Base-by-base conservation (phyloP, 2,797 vertebrate species). In the Enteromius radiatus region DNA sequence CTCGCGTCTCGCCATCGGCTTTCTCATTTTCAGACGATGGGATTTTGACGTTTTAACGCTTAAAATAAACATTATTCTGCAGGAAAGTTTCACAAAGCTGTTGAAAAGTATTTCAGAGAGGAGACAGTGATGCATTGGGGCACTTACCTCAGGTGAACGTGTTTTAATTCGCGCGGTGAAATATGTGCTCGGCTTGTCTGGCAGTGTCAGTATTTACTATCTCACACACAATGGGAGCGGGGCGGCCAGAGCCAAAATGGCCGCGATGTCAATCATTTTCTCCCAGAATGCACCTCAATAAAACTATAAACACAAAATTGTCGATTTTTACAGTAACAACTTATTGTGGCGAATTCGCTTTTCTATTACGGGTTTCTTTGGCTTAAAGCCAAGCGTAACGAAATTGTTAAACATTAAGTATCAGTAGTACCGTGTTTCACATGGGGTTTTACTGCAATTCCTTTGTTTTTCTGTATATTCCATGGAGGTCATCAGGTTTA, bases 121-220 rank as follows among this genome's bases (percentile, higher is more conserved):
- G 36, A 88, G 87, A 87, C 89, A 2, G 2, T 1, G 33, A 19
- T 2, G 8, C 56, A 80, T 71, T 79, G 1, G 75, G 3, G 0
- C 17, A 90, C 95, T 93, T 92, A 95, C 95, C 94, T 84, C 12
- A 78, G 88, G 84, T 87, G 88, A 89, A 89, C 79, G 82, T 74
- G 45, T 73, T 65, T 83, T 54, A 67, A 90, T 93, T 88, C 84
- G 84, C 88, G 87, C 87, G 19, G 75, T 80, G 85, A 87, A 82
- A 83, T 85, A 86, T 88, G 92, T 88, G 93, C 94, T 92, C 91
- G 91, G 92, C 89, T 93, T 90, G 91, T 92, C 86, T 91, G 83
- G 91, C 92, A 88, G 90, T 88, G 90, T 93, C 92, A 91, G 93
- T 95, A 92, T 95, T 95, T 95, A 94, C 94, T 92, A 94, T 94